Base-by-base conservation (phyloP, 2,797 vertebrate genomes). In the Halcyon chelicuti region DNA sequence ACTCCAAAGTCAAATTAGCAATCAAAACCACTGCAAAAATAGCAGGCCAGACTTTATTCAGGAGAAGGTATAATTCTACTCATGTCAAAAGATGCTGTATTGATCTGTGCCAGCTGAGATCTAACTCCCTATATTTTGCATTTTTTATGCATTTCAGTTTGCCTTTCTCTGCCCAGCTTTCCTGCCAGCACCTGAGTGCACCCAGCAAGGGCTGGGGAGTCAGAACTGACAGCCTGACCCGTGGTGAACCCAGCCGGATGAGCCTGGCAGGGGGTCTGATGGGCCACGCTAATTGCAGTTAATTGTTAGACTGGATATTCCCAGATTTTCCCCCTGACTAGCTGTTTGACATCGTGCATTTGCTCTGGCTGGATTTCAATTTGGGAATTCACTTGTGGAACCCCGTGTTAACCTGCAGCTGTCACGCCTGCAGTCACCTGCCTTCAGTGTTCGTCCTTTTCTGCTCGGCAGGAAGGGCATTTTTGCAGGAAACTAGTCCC, bases 131-230 rank as follows among this genome's bases (percentile, higher is more conserved):
- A 0, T 18, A 22, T 10, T 83, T 46, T 57, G 68, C 61, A 49
- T 63, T 76, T 87, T 88, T 44, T 2, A n/a, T 19, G 51, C 26
- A 13, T 14, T 88, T 66, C 25, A 28, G 52, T 71, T 80, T 74
- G 39, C 49, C 12, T 67, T 52, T 55, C 51, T 44, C 10, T 17
- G 26, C 55, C 26, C 90, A 68, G 76, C 49, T 77, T 25, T 80
- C 65, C 79, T 91, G 79, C 31, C 67, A 85, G 78, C 47, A 23
- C 39, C 82, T 51, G 65, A 12, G 29, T 19, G 51, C 10, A 15
- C 55, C 63, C 39, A 26, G 51, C 0, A 0, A 29, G 44, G 47
- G 4, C 13, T 5, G 49, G 46, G 46, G 6, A 14, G 22, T 4
- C 46, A 61, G 44, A 51, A 2, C 22, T 14, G 61, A 70, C 82